Conservation (phyloP, 2,113 vertebrate species). For the Dasypus novemcinctus region DNA sequence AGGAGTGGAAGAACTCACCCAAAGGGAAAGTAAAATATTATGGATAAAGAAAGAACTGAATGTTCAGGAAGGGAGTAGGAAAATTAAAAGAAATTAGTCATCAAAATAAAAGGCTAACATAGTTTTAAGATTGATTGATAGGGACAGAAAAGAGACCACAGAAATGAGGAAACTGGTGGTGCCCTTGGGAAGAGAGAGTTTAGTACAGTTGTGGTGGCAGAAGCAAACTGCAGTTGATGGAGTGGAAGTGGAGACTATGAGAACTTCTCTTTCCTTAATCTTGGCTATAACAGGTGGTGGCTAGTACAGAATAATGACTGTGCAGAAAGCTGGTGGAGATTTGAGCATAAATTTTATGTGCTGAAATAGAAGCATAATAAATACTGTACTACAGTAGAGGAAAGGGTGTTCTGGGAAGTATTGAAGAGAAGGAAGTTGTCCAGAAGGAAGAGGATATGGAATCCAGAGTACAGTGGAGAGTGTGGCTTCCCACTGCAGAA, state of each 20-base stretch:
- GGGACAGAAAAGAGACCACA: not conserved
- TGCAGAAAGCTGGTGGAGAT: not conserved
- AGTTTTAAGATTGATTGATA: not conserved
- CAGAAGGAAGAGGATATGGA: not conserved
- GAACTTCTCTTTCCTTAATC: accelerated
- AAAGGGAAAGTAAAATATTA: not conserved
- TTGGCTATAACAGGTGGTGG: too few species aligned
- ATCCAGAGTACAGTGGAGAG: accelerated
- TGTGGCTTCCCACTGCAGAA: not conserved
- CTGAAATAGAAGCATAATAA: not conserved
- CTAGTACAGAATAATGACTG: too few species aligned
- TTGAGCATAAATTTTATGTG: too few species aligned
- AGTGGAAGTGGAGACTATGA: too few species aligned
- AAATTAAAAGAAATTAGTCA: not conserved
- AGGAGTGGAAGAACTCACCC: not conserved
- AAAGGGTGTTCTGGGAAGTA: not conserved
- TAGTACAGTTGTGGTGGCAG: accelerated
- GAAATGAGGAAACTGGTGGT: not conserved
- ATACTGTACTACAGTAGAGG: accelerated
- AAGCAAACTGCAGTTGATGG: not conserved
- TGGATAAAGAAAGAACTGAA: not conserved
- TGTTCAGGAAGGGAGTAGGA: not conserved
- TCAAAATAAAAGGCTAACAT: not conserved
- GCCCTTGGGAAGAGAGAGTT: not conserved
- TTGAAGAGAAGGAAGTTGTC: not conserved